phyloP scores from a whole-genome alignment of 1,140 invertebrate genomes.

The Drosophila bocki region DNA sequence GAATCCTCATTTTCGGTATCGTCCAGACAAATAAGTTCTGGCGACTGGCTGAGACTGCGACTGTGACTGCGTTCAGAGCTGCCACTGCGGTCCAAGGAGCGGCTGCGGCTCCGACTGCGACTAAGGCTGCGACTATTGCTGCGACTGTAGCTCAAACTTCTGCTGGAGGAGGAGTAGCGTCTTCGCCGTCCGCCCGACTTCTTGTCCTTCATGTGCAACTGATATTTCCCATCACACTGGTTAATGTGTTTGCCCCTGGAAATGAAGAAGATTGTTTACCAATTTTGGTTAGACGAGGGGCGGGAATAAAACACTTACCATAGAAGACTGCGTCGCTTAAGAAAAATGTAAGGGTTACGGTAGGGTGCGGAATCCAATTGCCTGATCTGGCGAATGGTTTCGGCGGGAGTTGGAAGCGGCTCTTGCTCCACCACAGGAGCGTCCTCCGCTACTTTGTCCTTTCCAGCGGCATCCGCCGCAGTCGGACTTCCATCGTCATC shows the following conservation, averaged over 20 bases:
- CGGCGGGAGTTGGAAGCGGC: conserved; percentile 31
- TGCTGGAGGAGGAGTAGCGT: background rate
- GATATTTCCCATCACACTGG: background rate
- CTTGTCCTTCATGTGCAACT: too few species aligned
- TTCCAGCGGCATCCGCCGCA: background rate
- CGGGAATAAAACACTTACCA: conserved; percentile 33
- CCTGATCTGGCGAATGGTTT: conserved; percentile 28
- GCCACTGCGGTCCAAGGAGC: conserved; percentile 2
- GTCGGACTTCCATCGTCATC: background rate
- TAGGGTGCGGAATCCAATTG: conserved; percentile 6
- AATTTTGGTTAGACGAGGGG: background rate
- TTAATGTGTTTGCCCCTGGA: conserved; percentile 1
- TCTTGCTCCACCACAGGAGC: background rate
- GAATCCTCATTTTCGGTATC: conserved; percentile 75
- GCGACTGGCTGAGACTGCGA: conserved; percentile 42
- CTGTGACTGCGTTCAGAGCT: conserved; percentile 36
- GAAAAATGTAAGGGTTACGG: conserved; percentile 28
- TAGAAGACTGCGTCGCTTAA: conserved; percentile 56
- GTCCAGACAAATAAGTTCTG: conserved; percentile 67
- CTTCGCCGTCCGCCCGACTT: too few species aligned
- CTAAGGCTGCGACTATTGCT: conserved; percentile 20
- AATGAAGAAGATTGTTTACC: background rate
- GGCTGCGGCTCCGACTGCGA: conserved; percentile 6
- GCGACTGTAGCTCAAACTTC: conserved; percentile 11
- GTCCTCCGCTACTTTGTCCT: background rate